Evolutionary conservation across 2,113 vertebrate species (phyloP).

Genomic region (Ardeotis arabs): DNA sequence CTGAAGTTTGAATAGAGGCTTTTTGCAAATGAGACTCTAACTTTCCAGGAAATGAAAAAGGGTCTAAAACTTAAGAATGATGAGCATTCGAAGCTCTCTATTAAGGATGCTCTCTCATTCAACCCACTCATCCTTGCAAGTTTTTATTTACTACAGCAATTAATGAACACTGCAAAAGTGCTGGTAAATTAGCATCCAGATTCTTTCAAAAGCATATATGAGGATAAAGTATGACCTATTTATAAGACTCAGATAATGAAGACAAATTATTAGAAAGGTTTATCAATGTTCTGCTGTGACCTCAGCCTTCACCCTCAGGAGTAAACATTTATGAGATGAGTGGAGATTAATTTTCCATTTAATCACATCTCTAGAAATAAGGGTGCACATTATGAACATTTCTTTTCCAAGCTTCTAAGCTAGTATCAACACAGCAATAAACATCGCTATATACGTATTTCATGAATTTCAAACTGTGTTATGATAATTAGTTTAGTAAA

Average conservation of each 20-base stretch:
- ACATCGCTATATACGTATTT: neutral
- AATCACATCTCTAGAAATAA: neutral
- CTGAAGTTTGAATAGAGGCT: neutral
- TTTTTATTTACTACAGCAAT: neutral
- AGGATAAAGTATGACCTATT: neutral
- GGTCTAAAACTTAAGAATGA: neutral
- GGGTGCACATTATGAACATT: neutral
- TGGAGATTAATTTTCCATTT: neutral
- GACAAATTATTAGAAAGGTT: neutral
- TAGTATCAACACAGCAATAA: neutral
- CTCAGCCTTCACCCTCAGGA: neutral
- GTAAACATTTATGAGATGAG: neutral
- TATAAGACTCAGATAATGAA: neutral
- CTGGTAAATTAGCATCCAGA: neutral
- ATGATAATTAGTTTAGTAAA: conserved; percentile 51
- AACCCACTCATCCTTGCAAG: neutral
- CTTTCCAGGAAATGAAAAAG: neutral
- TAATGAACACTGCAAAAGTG: neutral
- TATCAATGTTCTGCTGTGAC: neutral
- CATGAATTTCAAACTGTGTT: neutral
- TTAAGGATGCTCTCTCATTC: neutral
- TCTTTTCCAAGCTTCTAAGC: conserved; percentile 44
- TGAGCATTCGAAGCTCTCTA: neutral
- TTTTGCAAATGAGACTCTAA: neutral
- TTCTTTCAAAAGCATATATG: neutral